These are phyloP conservation scores for Furcifer pardalis DNA, from an alignment of 2,797 vertebrate species.

Conservation along the genomic window DNA sequence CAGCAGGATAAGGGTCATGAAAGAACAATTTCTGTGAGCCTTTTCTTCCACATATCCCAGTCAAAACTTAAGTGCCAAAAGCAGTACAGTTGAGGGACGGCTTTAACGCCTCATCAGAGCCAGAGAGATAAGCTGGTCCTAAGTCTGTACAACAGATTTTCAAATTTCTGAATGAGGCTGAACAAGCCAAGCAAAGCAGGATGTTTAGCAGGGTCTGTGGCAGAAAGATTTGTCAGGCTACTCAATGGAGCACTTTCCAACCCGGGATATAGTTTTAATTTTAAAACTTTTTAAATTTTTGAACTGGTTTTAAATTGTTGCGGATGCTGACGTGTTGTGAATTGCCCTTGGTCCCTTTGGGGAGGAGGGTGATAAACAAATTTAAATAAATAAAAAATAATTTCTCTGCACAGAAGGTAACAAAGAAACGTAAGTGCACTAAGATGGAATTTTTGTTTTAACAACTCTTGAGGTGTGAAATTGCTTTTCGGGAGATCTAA, in stretches of 20 bases:
- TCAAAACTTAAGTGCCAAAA: not conserved
- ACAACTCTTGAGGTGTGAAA: no score
- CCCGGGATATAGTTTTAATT: no score
- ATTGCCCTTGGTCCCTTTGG: no score
- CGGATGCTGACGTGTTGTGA: no score
- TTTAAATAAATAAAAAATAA: no score
- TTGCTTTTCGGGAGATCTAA: not conserved
- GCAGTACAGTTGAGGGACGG: not conserved
- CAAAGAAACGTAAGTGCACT: not conserved
- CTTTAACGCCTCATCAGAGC: not conserved
- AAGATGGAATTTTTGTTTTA: not conserved
- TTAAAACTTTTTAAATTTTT: no score
- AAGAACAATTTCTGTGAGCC: not conserved
- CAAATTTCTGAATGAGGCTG: not conserved
- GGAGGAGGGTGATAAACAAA: no score
- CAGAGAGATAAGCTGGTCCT: not conserved
- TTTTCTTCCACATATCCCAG: no score
- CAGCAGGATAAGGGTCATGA: accelerated
- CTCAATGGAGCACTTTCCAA: no score
- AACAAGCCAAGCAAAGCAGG: not conserved
- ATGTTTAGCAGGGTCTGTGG: not conserved
- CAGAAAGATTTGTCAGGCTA: not conserved
- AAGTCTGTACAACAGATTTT: no score
- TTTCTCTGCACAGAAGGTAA: not conserved
- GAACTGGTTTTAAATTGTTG: no score